Conservation (phyloP, 2,113 vertebrate species). For the Tiliqua scincoides region DNA sequence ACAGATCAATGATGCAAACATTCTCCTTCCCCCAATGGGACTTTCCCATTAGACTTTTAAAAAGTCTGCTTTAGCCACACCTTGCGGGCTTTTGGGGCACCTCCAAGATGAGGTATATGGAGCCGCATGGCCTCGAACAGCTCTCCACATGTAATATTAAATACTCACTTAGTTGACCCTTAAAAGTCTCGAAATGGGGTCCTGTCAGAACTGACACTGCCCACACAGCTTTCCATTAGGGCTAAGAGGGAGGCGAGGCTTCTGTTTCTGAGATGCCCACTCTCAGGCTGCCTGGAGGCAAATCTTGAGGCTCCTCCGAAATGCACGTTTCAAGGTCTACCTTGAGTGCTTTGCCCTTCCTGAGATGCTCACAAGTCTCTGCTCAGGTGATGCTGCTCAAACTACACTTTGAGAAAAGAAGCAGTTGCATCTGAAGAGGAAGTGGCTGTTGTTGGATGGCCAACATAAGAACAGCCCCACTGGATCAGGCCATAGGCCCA, state of each 20-base stretch:
- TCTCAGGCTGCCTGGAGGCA: not conserved
- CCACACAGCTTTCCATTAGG: not conserved
- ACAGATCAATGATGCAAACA: not conserved
- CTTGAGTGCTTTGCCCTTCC: not conserved
- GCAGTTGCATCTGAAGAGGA: not conserved
- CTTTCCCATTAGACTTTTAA: not conserved
- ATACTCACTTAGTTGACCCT: constrained; percentile 42
- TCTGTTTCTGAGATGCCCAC: constrained; percentile 8
- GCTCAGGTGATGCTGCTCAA: not conserved
- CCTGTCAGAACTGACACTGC: not conserved
- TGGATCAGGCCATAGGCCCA: too few relatives aligned
- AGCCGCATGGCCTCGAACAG: constrained; percentile 1
- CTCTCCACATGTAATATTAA: not conserved
- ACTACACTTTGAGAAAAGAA: not conserved
- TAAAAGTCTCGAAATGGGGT: not conserved
- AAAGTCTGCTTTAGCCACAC: not conserved
- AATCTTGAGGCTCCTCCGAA: not conserved
- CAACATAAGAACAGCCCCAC: too few relatives aligned
- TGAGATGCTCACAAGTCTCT: not conserved
- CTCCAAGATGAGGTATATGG: constrained; percentile 1
- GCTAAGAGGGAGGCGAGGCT: not conserved
- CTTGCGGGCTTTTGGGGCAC: not conserved
- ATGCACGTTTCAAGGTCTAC: not conserved
- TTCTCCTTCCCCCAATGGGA: constrained; percentile 15
- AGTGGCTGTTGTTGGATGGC: not conserved